Percentiles rank a stretch among this genome's conserved stretches.
These are phyloP conservation scores for Rotaria sp. DNA, from an alignment of 2,888 invertebrate species.

Conservation along the genomic window DNA sequence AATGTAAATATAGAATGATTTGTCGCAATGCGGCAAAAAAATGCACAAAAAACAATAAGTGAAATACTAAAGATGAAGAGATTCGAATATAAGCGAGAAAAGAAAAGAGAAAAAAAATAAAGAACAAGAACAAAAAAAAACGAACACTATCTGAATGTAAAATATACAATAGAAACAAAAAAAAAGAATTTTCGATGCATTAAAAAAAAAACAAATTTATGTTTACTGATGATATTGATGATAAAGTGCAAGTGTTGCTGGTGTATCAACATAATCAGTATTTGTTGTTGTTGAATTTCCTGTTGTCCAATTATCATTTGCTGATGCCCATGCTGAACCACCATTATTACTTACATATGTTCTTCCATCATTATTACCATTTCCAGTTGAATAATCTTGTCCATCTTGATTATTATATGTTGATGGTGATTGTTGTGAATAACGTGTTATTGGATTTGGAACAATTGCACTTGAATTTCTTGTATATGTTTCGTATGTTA, in stretches of 20 bases:
- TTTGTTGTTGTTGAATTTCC: background rate
- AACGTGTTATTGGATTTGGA: background rate
- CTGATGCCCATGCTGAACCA: background rate
- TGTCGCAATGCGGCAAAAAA: slow-evolving; percentile 11
- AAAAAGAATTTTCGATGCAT: background rate
- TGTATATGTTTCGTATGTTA: background rate
- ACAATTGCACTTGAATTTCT: background rate
- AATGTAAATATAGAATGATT: background rate
- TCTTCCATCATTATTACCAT: background rate
- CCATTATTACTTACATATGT: slow-evolving; percentile 28
- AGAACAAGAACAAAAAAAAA: background rate
- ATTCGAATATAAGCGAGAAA: background rate
- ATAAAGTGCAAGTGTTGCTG: background rate
- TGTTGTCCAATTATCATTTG: background rate
- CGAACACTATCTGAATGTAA: slow-evolving; percentile 1
- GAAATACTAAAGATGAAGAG: background rate
- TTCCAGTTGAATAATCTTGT: background rate
- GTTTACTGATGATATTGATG: background rate
- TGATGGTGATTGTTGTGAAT: background rate
- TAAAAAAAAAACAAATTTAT: background rate
- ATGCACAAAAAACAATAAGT: background rate
- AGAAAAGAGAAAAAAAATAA: background rate
- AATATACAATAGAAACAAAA: background rate
- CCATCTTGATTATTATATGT: background rate
- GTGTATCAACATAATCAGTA: background rate